These are phyloP conservation scores for Tetragonula carbonaria DNA, from an alignment of 2,888 invertebrate species.

Conservation along the genomic window DNA sequence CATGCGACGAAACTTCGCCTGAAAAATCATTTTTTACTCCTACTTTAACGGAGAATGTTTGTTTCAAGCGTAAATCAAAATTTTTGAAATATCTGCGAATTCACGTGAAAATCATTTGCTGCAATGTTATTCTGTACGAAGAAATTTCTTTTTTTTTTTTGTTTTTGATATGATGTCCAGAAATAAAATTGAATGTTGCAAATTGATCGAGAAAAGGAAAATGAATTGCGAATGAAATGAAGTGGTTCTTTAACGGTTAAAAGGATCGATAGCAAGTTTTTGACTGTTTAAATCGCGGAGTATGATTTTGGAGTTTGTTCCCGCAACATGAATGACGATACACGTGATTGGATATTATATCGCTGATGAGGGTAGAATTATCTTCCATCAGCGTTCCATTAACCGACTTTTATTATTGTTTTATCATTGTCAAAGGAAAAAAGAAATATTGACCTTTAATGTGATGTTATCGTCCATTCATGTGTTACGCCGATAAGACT, in stretches of 20 bases:
- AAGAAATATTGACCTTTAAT: constrained; percentile 12
- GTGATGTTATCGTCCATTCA: constrained; percentile 23
- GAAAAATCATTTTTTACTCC: not conserved
- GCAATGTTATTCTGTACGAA: too few relatives aligned
- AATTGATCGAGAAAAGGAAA: not conserved
- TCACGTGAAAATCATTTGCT: too few relatives aligned
- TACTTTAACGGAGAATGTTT: not conserved
- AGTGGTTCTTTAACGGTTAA: not conserved
- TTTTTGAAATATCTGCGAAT: too few relatives aligned
- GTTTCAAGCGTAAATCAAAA: not conserved
- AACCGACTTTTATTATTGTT: constrained; percentile 15
- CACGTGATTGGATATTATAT: constrained; percentile 5
- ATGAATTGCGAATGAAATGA: not conserved
- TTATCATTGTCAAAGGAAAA: constrained; percentile 3
- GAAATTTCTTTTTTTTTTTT: not conserved
- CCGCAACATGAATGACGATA: not conserved
- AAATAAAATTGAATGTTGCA: not conserved
- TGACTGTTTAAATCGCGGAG: not conserved
- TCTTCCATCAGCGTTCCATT: constrained; percentile 11
- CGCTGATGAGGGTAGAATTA: constrained; percentile 15
- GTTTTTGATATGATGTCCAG: not conserved
- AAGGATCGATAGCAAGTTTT: not conserved
- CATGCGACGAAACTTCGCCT: not conserved
- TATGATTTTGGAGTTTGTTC: not conserved
- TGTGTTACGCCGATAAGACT: not conserved